Percentiles rank a stretch among this genome's conserved stretches.
These are phyloP conservation scores for Melanotaenia trifasciata DNA, from an alignment of 2,797 vertebrate genomes.

Conservation along the genomic window DNA sequence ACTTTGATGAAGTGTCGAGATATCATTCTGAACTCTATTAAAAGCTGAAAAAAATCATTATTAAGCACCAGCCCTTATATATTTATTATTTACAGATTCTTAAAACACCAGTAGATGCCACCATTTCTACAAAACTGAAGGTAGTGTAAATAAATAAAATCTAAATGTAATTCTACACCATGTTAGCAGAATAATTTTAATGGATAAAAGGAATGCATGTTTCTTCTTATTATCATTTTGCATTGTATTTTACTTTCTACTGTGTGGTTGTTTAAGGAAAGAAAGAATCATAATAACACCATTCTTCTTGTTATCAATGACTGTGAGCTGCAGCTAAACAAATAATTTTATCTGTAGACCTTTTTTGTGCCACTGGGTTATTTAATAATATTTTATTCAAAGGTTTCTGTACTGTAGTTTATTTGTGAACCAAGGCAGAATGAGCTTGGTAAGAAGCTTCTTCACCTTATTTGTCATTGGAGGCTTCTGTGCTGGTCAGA, in stretches of 20 bases:
- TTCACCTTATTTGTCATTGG: conserved; percentile 52
- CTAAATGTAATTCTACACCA: neutral
- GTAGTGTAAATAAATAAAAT: neutral
- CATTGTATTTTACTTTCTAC: neutral
- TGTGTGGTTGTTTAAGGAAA: conserved; percentile 25
- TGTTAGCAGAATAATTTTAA: neutral
- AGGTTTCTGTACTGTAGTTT: conserved; percentile 1
- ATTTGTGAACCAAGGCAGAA: conserved; percentile 28
- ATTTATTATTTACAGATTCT: neutral
- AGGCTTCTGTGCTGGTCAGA: conserved; percentile 26
- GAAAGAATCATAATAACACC: conserved; percentile 7
- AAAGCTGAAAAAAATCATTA: no score
- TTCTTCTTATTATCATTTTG: neutral
- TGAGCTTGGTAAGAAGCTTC: conserved; percentile 29
- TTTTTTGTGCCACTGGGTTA: conserved; percentile 24
- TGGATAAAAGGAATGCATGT: no score
- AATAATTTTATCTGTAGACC: conserved; percentile 36
- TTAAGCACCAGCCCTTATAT: no score
- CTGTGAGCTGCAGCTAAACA: conserved; percentile 16
- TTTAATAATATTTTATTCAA: conserved; percentile 26
- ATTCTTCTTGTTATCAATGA: conserved; percentile 46
- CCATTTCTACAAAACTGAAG: conserved; percentile 19
- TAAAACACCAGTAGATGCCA: conserved; percentile 47
- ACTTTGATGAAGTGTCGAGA: no score
- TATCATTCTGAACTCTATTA: no score